Percentiles rank a stretch among this genome's conserved stretches.
phyloP scores from a whole-genome alignment of 2,113 vertebrate genomes.

The Tinamus guttatus region DNA sequence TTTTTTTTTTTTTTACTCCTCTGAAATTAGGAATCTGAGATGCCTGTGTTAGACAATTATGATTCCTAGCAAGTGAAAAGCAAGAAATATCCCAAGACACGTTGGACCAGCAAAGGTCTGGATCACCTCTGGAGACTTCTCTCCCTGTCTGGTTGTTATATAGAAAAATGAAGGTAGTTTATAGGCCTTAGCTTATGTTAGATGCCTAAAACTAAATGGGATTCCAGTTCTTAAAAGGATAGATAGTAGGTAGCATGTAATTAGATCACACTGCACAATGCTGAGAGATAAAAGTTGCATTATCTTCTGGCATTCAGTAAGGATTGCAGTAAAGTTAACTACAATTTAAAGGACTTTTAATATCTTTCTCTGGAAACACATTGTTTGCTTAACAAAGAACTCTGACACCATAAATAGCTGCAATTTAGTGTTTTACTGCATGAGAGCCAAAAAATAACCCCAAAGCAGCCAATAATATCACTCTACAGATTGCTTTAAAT shows the following conservation, averaged over 20 bases:
- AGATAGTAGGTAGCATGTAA: not conserved
- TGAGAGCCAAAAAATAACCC: not conserved
- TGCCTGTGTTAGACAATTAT: not conserved
- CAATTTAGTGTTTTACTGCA: not conserved
- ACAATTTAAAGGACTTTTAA: not conserved
- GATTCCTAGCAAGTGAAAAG: not conserved
- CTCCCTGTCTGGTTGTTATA: not conserved
- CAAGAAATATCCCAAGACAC: not conserved
- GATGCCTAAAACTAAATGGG: not conserved
- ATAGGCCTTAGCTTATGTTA: not conserved
- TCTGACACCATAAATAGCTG: constrained; percentile 11
- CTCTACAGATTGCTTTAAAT: not conserved
- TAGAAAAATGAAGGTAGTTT: not conserved
- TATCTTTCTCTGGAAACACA: constrained; percentile 19
- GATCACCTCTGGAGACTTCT: not conserved
- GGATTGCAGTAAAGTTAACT: not conserved
- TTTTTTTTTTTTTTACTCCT: not conserved
- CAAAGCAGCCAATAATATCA: not conserved
- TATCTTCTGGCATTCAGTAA: not conserved
- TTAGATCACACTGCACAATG: not conserved
- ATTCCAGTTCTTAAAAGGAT: not conserved
- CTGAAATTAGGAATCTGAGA: not conserved
- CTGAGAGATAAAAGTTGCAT: not conserved
- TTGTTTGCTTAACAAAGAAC: not conserved
- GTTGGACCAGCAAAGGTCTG: not conserved